phyloP scores from a whole-genome alignment of 2,797 vertebrate species.

The Trematocara caparti region DNA sequence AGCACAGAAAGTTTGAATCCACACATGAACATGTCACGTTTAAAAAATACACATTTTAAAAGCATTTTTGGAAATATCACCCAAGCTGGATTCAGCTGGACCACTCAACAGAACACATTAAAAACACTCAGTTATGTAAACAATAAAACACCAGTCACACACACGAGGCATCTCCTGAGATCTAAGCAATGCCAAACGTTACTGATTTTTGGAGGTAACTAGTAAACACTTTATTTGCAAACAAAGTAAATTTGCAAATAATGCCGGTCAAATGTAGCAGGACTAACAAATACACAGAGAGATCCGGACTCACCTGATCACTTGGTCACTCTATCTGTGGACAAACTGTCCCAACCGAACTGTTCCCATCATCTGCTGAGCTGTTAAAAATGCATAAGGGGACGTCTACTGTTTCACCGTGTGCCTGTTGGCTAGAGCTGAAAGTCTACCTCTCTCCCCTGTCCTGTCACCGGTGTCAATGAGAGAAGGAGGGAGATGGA shows the following conservation, averaged over 20 bases:
- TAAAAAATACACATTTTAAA: background rate
- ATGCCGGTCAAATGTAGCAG: background rate
- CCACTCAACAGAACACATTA: background rate
- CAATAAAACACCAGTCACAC: background rate
- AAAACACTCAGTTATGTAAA: background rate
- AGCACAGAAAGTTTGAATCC: background rate
- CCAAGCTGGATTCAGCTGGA: background rate
- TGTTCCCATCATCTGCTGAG: conserved; percentile 76
- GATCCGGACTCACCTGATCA: conserved; percentile 65
- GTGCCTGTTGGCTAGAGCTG: conserved; percentile 43
- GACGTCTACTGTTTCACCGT: conserved; percentile 68
- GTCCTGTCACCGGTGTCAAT: conserved; percentile 46
- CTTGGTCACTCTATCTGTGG: conserved; percentile 60
- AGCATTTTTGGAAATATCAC: background rate
- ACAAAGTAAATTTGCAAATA: conserved; percentile 11
- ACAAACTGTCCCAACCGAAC: conserved; percentile 67
- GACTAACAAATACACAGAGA: conserved; percentile 12
- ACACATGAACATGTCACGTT: background rate
- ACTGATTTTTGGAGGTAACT: background rate
- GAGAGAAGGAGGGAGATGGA: background rate
- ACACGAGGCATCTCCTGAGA: background rate
- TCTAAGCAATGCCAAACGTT: background rate
- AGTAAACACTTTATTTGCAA: background rate
- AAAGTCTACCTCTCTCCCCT: conserved; percentile 60
- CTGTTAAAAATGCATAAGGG: conserved; percentile 78